A percentile compares a stretch with the other conserved stretches of the same genome.
These are phyloP conservation scores for Melanotaenia parkinsoni DNA, from an alignment of 2,797 vertebrate genomes.

Conservation along the genomic window DNA sequence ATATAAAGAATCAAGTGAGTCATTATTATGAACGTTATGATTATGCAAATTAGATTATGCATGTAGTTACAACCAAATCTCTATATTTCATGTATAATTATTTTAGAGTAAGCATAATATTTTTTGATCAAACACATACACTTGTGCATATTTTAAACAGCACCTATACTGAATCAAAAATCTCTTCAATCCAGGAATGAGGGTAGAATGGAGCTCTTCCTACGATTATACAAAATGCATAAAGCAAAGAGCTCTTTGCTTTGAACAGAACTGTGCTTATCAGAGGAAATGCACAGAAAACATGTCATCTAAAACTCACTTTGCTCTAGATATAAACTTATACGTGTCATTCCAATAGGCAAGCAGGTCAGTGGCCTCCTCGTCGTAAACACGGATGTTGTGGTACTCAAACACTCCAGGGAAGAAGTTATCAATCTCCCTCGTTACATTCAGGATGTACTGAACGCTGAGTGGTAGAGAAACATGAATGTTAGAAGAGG, in stretches of 20 bases:
- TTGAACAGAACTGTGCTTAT: not conserved
- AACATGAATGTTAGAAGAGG: not conserved
- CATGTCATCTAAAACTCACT: constrained; percentile 78
- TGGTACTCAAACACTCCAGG: constrained; percentile 97
- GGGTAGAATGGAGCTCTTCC: not conserved
- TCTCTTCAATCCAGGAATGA: too few relatives aligned
- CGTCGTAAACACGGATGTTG: constrained; percentile 97
- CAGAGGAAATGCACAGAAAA: not conserved
- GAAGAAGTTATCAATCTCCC: constrained; percentile 99
- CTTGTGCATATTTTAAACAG: not conserved
- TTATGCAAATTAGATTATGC: not conserved
- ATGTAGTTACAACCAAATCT: not conserved
- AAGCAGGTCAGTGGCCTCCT: constrained; percentile 96
- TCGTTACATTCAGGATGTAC: constrained; percentile 97
- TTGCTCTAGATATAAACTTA: constrained; percentile 98
- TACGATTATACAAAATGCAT: not conserved
- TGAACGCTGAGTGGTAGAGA: constrained; percentile 83
- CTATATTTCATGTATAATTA: not conserved
- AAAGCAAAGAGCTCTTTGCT: too few relatives aligned
- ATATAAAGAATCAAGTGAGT: constrained; percentile 10
- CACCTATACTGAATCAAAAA: too few relatives aligned
- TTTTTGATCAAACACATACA: not conserved
- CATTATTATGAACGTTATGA: not conserved
- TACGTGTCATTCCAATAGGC: constrained; percentile 98
- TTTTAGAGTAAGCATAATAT: not conserved